Conservation (phyloP, 2,888 invertebrate genomes). For the Sarcophaga variegata region DNA sequence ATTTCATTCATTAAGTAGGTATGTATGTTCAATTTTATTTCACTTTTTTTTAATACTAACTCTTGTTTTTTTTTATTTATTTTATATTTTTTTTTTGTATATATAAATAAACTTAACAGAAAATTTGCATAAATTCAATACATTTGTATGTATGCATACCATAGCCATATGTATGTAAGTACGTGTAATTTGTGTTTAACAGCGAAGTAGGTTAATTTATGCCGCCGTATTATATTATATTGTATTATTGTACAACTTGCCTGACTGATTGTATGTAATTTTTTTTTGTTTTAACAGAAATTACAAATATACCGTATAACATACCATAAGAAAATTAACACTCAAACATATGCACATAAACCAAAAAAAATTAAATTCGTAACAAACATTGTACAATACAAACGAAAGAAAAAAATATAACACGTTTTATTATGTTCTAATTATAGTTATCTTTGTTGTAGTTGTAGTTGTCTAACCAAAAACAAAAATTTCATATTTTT, state of each 20-base stretch:
- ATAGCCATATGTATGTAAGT: not conserved
- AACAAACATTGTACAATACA: constrained; percentile 9
- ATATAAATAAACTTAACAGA: constrained; percentile 50
- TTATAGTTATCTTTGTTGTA: constrained; percentile 51
- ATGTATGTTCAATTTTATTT: constrained; percentile 33
- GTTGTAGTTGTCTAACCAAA: constrained; percentile 10
- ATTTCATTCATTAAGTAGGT: constrained; percentile 60
- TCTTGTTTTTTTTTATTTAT: constrained; percentile 16
- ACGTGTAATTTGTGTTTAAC: constrained; percentile 45
- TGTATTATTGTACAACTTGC: constrained; percentile 2
- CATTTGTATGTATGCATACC: too few relatives aligned
- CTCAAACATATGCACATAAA: not conserved
- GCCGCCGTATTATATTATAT: constrained; percentile 29
- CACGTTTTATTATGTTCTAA: constrained; percentile 61
- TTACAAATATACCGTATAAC: not conserved
- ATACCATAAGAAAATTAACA: constrained; percentile 2
- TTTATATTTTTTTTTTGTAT: constrained; percentile 16
- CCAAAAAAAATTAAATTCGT: constrained; percentile 28
- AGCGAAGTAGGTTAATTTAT: constrained; percentile 67
- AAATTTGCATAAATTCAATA: constrained; percentile 60
- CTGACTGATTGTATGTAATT: constrained; percentile 29
- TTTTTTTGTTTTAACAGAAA: constrained; percentile 22
- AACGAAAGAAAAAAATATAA: constrained; percentile 27
- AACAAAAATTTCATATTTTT: constrained; percentile 34
- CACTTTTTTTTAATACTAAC: constrained; percentile 5